Conservation (phyloP, 1,140 invertebrate species). For the Theocolax elegans region DNA sequence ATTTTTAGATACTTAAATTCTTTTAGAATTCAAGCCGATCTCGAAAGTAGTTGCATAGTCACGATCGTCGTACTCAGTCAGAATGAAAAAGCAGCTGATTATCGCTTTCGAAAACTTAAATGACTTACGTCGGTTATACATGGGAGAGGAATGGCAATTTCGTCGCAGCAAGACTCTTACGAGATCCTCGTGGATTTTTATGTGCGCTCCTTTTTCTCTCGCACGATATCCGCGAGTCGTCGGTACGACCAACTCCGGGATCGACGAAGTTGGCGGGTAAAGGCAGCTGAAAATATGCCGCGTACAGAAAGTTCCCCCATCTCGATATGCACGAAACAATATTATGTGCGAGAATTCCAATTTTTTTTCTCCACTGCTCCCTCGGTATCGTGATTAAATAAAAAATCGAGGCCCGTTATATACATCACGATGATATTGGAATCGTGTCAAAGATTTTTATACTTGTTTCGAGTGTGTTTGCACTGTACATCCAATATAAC, state of each 20-base stretch:
- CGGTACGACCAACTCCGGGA: too few species aligned
- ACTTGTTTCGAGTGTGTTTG: neutral
- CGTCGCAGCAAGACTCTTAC: neutral
- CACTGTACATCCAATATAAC: slow-evolving; percentile 11
- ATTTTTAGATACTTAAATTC: too few species aligned
- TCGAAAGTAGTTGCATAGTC: too few species aligned
- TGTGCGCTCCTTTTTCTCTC: neutral
- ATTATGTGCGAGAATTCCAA: neutral
- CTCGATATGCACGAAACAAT: slow-evolving; percentile 8
- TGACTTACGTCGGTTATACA: neutral
- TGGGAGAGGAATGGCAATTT: neutral
- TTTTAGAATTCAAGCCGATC: too few species aligned
- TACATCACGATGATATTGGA: neutral
- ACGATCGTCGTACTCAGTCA: too few species aligned
- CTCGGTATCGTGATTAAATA: neutral
- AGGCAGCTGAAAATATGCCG: neutral
- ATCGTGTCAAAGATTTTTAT: neutral
- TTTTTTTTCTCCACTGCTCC: neutral
- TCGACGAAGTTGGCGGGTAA: too few species aligned
- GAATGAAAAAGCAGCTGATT: neutral
- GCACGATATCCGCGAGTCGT: neutral
- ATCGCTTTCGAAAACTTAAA: slow-evolving; percentile 5
- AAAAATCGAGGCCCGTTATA: neutral
- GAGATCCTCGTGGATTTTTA: neutral
- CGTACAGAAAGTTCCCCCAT: neutral